Evolutionary conservation across 2,888 invertebrate genomes (phyloP).

Genomic region (Harpalus rubripes): DNA sequence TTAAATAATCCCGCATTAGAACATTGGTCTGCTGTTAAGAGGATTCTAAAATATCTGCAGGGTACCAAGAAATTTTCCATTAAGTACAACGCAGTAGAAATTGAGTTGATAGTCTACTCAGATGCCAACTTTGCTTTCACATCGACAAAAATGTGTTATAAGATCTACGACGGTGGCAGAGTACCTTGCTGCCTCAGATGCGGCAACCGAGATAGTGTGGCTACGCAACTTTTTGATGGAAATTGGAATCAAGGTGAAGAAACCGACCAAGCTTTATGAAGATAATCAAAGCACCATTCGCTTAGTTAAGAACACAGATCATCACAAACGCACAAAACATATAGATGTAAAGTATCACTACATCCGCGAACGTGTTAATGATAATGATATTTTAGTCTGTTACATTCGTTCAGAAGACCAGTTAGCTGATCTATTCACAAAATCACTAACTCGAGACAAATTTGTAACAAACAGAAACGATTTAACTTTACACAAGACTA

Average conservation of each 20-base stretch:
- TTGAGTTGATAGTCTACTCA: slow-evolving; percentile 12
- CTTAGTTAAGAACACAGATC: no score
- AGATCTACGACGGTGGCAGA: slow-evolving; percentile 71
- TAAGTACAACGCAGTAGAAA: slow-evolving; percentile 27
- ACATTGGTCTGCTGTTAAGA: slow-evolving; percentile 34
- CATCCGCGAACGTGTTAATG: background rate
- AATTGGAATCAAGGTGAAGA: background rate
- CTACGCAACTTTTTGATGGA: slow-evolving; percentile 48
- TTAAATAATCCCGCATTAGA: slow-evolving; percentile 43
- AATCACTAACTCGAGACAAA: no score
- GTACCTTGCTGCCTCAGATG: slow-evolving; percentile 70
- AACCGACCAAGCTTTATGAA: background rate
- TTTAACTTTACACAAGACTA: background rate
- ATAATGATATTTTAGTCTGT: slow-evolving; percentile 20
- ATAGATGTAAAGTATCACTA: slow-evolving; percentile 49
- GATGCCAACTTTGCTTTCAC: slow-evolving; percentile 67
- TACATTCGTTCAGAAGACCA: slow-evolving; percentile 26
- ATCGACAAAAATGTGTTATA: slow-evolving; percentile 70
- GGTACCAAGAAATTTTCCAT: slow-evolving; percentile 67
- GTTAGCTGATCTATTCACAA: slow-evolving; percentile 46
- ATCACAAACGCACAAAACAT: slow-evolving; percentile 34
- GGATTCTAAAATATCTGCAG: slow-evolving; percentile 69
- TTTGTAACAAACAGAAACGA: no score
- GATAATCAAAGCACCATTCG: slow-evolving; percentile 60
- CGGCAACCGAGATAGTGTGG: no score